Evolutionary conservation across 1,140 invertebrate genomes (phyloP).

Genomic region (Argopecten irradians): DNA sequence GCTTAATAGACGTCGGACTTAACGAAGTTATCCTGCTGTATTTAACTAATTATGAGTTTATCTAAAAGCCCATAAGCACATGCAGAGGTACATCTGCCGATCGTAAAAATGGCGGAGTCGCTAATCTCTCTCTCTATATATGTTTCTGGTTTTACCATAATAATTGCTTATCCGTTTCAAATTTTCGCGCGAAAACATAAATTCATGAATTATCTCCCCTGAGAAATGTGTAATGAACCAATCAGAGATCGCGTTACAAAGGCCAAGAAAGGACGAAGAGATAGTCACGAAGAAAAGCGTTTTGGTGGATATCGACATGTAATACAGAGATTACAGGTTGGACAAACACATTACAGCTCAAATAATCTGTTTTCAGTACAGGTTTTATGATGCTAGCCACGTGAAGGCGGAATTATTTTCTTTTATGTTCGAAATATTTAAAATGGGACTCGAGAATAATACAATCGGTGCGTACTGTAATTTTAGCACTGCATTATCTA

Average conservation of each 20-base stretch:
- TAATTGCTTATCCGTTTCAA: too few relatives aligned
- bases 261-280: neutral
- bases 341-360: neutral
- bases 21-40: too few relatives aligned
- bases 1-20: too few relatives aligned
- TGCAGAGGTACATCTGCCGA: too few relatives aligned
- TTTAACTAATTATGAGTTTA: too few relatives aligned
- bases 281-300: conserved; percentile 12
- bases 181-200: neutral
- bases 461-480: neutral
- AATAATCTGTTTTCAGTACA: neutral
- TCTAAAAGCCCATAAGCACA: too few relatives aligned
- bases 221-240: neutral
- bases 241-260: neutral
- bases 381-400: neutral
- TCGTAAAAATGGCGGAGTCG: too few relatives aligned
- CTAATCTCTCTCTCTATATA: too few relatives aligned
- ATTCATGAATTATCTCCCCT: neutral
- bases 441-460: neutral
- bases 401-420: neutral
- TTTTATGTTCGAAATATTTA: neutral
- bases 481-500: neutral
- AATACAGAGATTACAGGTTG: neutral
- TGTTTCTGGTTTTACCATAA: too few relatives aligned
- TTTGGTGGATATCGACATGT: neutral